A percentile compares a stretch with the other conserved stretches of the same genome.
Conservation (phyloP, 2,888 invertebrate genomes). For the Epirrhoe tristata region DNA sequence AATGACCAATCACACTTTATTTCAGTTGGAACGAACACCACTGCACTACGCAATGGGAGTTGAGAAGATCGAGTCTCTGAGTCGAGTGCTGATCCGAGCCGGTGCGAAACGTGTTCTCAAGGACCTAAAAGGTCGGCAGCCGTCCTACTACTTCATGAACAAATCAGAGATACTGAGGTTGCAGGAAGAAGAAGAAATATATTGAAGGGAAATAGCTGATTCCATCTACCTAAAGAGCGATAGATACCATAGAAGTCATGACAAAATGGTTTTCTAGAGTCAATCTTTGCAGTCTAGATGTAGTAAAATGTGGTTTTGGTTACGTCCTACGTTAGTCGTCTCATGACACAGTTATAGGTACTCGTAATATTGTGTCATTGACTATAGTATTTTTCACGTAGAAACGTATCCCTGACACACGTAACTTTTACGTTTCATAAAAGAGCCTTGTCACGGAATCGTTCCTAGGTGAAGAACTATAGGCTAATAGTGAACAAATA, state of each 20-base stretch:
- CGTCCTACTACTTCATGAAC: constrained; percentile 97
- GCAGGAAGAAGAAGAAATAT: constrained; percentile 92
- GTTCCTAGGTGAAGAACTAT: no score
- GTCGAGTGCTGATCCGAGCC: constrained; percentile 91
- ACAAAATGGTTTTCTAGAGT: background rate
- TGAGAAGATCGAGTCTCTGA: constrained; percentile 92
- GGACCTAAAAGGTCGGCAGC: constrained; percentile 95
- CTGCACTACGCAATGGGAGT: constrained; percentile 97
- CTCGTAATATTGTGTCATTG: no score
- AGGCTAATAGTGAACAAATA: background rate
- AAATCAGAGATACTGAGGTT: constrained; percentile 94
- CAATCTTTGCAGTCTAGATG: no score
- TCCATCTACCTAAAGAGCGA: background rate
- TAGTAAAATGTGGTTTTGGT: no score
- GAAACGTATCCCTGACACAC: no score
- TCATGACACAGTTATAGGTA: no score
- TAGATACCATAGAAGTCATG: background rate
- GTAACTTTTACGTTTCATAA: no score
- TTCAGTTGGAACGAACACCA: constrained; percentile 93
- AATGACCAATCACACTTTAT: background rate
- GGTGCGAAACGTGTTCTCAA: constrained; percentile 94
- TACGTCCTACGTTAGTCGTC: no score
- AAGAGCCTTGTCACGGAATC: no score
- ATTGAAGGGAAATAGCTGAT: constrained; percentile 56
- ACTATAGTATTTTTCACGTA: no score